phyloP scores from a whole-genome alignment of 2,113 vertebrate species.

The Podiceps cristatus region DNA sequence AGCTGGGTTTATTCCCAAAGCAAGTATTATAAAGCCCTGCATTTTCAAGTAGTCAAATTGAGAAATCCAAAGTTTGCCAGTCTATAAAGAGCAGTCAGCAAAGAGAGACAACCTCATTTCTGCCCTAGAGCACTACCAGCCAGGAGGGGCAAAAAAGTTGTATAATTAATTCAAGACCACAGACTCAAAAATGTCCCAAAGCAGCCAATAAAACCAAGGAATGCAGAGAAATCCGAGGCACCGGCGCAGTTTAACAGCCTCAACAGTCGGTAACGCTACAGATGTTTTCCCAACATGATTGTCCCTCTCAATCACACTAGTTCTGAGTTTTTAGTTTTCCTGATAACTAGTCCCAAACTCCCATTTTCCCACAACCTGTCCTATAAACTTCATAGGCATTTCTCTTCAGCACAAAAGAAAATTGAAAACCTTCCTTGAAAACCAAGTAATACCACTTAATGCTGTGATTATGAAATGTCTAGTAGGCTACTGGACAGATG shows the following conservation, averaged over 20 bases:
- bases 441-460: background rate
- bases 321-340: background rate
- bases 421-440: background rate
- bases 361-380: background rate
- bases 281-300: background rate
- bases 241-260: accelerated
- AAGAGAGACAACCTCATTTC: background rate
- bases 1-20: background rate
- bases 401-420: background rate
- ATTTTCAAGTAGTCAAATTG: background rate
- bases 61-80: background rate
- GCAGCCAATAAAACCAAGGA: conserved; percentile 3
- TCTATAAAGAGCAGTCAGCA: background rate
- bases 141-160: background rate
- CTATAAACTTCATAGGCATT: background rate
- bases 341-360: background rate
- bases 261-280: accelerated
- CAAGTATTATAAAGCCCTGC: background rate
- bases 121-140: background rate
- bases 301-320: background rate
- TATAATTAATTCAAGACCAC: conserved; percentile 4
- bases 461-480: background rate
- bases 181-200: background rate
- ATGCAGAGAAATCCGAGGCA: background rate
- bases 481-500: background rate